A percentile compares a stretch with the other conserved stretches of the same genome.
Conservation (phyloP, 2,113 vertebrate species). For the Scalopus aquaticus region DNA sequence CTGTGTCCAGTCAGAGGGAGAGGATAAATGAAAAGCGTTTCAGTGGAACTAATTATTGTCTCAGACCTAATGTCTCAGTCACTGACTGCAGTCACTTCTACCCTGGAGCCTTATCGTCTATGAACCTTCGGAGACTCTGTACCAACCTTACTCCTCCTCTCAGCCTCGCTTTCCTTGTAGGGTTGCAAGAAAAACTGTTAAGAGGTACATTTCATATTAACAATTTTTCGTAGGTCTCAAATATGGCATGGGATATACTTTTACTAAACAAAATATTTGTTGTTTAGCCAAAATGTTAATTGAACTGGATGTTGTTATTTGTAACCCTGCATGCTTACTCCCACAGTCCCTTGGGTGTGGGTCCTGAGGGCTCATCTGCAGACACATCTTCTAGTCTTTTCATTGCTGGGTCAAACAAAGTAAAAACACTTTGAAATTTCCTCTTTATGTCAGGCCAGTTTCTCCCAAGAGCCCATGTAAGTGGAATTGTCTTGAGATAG, state of each 20-base stretch:
- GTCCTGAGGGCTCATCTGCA: neutral
- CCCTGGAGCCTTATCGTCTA: neutral
- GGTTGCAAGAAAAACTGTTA: neutral
- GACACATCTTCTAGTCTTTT: neutral
- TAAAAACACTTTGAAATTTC: slow-evolving; percentile 2
- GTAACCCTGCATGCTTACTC: neutral
- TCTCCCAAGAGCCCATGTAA: neutral
- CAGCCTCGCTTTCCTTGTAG: neutral
- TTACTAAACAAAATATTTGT: neutral
- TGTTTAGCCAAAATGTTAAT: slow-evolving; percentile 25
- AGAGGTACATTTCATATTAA: neutral
- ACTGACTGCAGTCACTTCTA: neutral
- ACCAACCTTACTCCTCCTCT: neutral
- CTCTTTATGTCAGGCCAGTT: neutral
- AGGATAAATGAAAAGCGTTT: neutral
- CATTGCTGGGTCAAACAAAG: neutral
- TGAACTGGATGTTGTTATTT: slow-evolving; percentile 17
- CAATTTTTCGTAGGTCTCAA: neutral
- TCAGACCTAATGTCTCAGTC: neutral
- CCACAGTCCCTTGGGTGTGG: neutral
- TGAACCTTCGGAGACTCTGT: neutral
- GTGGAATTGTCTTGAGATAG: neutral
- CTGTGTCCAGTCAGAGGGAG: neutral
- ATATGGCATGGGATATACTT: neutral
- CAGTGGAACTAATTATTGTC: neutral